phyloP scores from a whole-genome alignment of 2,888 invertebrate genomes.

The Arenicola marina region DNA sequence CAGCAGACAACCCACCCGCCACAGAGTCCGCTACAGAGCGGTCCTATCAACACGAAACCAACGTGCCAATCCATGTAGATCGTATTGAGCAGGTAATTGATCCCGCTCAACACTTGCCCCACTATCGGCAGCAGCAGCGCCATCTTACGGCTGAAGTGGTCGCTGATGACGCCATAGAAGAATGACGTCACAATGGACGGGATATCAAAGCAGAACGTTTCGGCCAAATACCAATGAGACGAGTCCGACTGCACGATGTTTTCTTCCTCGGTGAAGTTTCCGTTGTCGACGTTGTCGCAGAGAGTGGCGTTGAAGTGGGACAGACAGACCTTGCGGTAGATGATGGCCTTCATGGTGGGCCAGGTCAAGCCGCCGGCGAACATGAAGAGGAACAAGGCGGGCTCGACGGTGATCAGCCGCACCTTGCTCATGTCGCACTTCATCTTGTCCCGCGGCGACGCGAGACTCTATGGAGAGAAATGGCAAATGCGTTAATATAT shows the following conservation, averaged over 20 bases:
- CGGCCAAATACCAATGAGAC: constrained; percentile 55
- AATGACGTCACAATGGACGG: constrained; percentile 54
- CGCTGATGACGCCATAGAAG: constrained; percentile 59
- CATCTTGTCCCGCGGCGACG: too few relatives aligned
- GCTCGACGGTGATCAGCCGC: constrained; percentile 74
- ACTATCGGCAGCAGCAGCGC: constrained; percentile 61
- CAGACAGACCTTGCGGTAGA: constrained; percentile 60
- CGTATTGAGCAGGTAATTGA: constrained; percentile 53
- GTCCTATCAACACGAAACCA: constrained; percentile 57
- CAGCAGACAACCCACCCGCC: constrained; percentile 62
- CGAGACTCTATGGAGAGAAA: too few relatives aligned
- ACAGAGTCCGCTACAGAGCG: constrained; percentile 57
- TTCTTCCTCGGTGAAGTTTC: constrained; percentile 29
- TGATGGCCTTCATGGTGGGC: constrained; percentile 60
- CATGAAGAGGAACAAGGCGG: constrained; percentile 86
- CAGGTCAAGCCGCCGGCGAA: constrained; percentile 70
- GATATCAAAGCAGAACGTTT: constrained; percentile 51
- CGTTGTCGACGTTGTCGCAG: constrained; percentile 10
- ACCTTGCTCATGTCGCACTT: too few relatives aligned
- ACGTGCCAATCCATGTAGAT: constrained; percentile 43
- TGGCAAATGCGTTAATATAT: too few relatives aligned
- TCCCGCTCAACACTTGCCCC: constrained; percentile 53
- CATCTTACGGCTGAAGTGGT: constrained; percentile 61
- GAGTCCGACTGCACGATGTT: constrained; percentile 52
- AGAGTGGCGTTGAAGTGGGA: constrained; percentile 36